Evolutionary conservation across 2,113 vertebrate species (phyloP).

Genomic region (Anolis carolinensis): DNA sequence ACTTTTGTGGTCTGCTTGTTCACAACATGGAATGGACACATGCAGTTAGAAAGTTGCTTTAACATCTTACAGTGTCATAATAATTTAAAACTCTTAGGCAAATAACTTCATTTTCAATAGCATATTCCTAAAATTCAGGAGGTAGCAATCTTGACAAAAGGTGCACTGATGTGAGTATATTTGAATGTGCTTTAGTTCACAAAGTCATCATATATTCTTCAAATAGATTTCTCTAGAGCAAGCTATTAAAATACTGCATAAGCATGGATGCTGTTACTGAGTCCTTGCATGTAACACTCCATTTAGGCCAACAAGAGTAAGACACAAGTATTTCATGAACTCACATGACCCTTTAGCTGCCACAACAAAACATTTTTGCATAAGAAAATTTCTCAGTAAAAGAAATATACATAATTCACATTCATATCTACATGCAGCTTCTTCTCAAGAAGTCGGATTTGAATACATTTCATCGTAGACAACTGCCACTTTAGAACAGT

Average conservation of each 20-base stretch:
- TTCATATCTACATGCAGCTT: background rate
- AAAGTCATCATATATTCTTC: background rate
- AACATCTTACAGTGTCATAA: background rate
- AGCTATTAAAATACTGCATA: too few species aligned
- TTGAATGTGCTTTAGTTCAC: background rate
- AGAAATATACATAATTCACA: too few species aligned
- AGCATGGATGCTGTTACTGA: background rate
- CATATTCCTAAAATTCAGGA: background rate
- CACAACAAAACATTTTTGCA: background rate
- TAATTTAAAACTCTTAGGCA: background rate
- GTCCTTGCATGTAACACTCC: background rate
- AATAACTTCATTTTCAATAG: background rate
- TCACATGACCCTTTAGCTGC: background rate
- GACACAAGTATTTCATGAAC: background rate
- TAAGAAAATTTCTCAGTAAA: background rate
- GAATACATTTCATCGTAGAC: background rate
- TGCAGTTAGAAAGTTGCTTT: background rate
- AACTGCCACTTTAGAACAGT: background rate
- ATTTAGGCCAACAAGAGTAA: background rate
- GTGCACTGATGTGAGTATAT: background rate
- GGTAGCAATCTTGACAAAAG: background rate
- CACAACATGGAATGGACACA: background rate
- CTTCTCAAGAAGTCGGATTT: background rate
- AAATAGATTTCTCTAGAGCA: background rate
- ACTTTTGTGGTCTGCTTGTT: background rate